Evolutionary conservation across 2,888 invertebrate genomes (phyloP), one percentile per base, ranked within the genome.

Genomic region (Caenorhabditis japonica): DNA sequence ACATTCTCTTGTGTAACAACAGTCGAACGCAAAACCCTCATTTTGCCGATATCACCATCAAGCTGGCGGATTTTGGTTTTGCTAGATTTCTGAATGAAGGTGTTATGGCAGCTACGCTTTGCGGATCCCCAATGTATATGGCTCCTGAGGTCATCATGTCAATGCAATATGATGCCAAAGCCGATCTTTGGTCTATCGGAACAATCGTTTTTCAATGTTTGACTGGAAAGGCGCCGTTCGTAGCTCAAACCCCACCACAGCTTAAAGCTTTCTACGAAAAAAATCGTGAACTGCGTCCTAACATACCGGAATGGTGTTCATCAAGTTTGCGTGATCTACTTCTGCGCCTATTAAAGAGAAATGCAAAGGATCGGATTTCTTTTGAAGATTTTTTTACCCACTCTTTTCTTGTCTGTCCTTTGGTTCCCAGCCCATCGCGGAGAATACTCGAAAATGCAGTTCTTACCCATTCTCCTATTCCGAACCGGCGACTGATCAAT

Each of bases 61-160:
- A 99, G 94, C 94, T 95, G 90, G 84, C 89, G 93, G 99, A 99
- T 91, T 99, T 99, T 90, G 99, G 99, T 53, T 99, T 99, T 90
- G 99, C 99, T 58, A 91, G 99, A 88, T 97, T 99, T 90, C 91
- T 99, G 47, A 94, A 94, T 90, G 97, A 97, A 88, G 99, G 99
- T 76, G 96, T 95, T 60, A 99, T 99, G 99, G 99, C 99, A 60
- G 97, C 96, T 75, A 99, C 99, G 33, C 91, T 99, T 41, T 99
- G 99, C 89, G 99, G 99, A 47, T 99, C 97, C 49, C 99, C 99
- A 13, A 99, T 99, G 99, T 99, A 99, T 88, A 99, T 99, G 97
- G 95, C 94, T 90, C 91, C 89, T 70, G 84, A 86, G 77, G 81
- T 99, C 59, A 99, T 99, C 85, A 97, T 99, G 97, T 97, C 97